phyloP scores from a whole-genome alignment of 2,797 vertebrate genomes.

The Girardinus metallicus region DNA sequence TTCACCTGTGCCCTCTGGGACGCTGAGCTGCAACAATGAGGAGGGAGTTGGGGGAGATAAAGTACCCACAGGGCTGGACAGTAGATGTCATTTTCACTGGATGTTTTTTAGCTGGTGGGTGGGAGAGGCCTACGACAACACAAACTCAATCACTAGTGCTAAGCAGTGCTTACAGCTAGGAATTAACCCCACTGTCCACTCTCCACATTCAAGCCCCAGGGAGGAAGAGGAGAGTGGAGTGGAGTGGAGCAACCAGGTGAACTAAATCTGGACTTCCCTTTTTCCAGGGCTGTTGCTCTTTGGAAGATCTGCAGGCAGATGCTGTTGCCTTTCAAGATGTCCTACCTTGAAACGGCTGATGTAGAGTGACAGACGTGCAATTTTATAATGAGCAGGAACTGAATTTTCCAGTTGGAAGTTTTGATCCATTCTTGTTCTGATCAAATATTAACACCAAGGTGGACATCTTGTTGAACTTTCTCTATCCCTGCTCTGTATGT shows the following conservation, averaged over 20 bases:
- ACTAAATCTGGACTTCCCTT: conserved; percentile 75
- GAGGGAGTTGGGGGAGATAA: conserved; percentile 58
- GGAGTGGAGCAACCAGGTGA: conserved; percentile 60
- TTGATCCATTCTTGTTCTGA: neutral
- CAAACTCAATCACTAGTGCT: conserved; percentile 79
- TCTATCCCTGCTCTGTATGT: neutral
- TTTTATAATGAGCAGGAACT: conserved; percentile 6
- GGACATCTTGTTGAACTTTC: neutral
- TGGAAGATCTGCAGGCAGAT: conserved; percentile 54
- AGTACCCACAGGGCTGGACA: conserved; percentile 66
- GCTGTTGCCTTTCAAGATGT: conserved; percentile 61
- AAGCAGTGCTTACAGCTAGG: conserved; percentile 80
- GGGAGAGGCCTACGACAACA: conserved; percentile 60
- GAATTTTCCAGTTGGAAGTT: neutral
- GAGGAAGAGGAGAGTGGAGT: conserved; percentile 56
- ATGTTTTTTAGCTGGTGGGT: conserved; percentile 76
- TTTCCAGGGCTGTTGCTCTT: conserved; percentile 43
- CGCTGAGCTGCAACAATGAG: conserved; percentile 50
- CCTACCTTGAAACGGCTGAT: conserved; percentile 55
- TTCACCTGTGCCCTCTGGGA: conserved; percentile 69
- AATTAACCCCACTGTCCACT: conserved; percentile 80
- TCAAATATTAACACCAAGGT: neutral
- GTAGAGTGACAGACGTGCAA: neutral
- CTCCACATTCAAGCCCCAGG: conserved; percentile 70
- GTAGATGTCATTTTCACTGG: conserved; percentile 78